Evolutionary conservation across 2,113 vertebrate genomes (phyloP).

Genomic region (Sinocyclocheilus maitianheensis): DNA sequence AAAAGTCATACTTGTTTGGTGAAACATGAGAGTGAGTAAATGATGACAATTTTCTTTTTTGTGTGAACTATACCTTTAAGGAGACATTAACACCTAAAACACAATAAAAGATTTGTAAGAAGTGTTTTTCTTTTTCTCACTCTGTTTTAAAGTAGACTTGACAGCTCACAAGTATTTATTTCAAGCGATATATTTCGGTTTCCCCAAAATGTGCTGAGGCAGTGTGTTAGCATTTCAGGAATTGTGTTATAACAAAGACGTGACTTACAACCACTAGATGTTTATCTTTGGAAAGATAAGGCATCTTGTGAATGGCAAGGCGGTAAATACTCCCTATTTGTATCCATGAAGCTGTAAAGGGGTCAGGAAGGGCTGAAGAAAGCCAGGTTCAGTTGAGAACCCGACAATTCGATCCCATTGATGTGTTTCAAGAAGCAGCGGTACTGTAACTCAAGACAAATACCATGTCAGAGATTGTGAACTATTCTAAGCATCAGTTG

Average conservation of each 20-base stretch:
- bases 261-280: conserved; percentile 42
- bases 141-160: neutral
- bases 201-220: neutral
- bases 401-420: conserved; percentile 72
- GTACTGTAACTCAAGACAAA: conserved; percentile 78
- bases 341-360: conserved; percentile 58
- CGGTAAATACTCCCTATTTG: conserved; percentile 60
- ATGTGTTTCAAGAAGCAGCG: conserved; percentile 74
- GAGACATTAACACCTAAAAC: no score
- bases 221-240: conserved; percentile 33
- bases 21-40: neutral
- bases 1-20: neutral
- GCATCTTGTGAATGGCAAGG: conserved; percentile 60
- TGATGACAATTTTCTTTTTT: no score
- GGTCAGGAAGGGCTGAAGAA: conserved; percentile 50
- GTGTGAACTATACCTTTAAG: no score
- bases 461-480: conserved; percentile 79
- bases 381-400: conserved; percentile 59
- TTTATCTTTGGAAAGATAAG: conserved; percentile 55
- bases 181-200: neutral
- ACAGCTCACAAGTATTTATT: neutral
- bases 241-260: conserved; percentile 50
- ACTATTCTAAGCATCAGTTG: conserved; percentile 83
- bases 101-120: no score
- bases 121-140: neutral